phyloP scores from a whole-genome alignment of 2,113 vertebrate genomes.

The Arenaria interpres region DNA sequence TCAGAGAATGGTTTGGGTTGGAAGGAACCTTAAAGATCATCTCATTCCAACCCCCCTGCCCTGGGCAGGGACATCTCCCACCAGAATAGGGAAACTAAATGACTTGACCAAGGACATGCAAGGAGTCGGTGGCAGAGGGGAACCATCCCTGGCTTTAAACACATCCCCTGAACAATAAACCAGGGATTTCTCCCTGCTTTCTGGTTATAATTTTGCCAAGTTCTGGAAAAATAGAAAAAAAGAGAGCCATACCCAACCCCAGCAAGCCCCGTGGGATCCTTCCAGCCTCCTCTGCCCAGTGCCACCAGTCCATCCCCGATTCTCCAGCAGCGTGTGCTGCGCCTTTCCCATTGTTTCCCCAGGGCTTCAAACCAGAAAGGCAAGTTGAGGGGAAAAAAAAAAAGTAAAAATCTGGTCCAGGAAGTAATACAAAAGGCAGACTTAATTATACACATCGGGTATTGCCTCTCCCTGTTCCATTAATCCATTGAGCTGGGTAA shows the following conservation, averaged over 20 bases:
- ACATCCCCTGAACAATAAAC: neutral
- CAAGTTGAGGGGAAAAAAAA: neutral
- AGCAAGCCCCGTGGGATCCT: neutral
- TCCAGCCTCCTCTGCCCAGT: neutral
- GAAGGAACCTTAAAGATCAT: too few species aligned
- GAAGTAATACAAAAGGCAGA: slow-evolving; percentile 3
- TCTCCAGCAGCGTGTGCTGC: neutral
- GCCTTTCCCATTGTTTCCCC: neutral
- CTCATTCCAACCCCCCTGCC: too few species aligned
- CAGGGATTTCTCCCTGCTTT: neutral
- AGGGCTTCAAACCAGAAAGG: slow-evolving; percentile 54
- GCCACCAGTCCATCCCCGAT: neutral
- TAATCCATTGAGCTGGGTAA: neutral
- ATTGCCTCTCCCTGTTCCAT: neutral
- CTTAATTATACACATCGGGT: neutral
- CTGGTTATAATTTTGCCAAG: neutral
- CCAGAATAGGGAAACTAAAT: neutral
- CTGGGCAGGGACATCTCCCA: too few species aligned
- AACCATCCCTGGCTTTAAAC: neutral
- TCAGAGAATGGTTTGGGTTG: too few species aligned
- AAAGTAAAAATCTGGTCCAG: neutral
- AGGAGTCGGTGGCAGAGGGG: neutral
- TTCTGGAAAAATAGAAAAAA: too few species aligned
- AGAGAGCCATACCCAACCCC: neutral
- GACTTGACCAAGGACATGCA: fast-evolving